A percentile compares a stretch with the other conserved stretches of the same genome.
Evolutionary conservation across 2,113 vertebrate species (phyloP).

Genomic region (Glareola pratincola): DNA sequence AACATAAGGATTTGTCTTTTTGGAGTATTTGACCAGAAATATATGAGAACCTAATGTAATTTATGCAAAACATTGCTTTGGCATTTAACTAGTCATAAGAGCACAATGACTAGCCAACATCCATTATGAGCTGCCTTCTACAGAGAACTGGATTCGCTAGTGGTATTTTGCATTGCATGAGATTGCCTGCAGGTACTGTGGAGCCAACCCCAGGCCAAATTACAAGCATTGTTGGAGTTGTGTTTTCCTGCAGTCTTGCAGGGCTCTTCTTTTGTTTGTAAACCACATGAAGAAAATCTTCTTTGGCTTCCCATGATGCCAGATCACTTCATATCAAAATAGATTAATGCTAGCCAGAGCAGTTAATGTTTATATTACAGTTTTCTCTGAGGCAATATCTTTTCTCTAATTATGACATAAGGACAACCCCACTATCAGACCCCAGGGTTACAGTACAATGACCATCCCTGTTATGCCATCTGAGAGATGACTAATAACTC

Average conservation of each 20-base stretch:
- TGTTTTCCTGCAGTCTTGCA: not conserved
- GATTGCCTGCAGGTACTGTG: slow-evolving; percentile 10
- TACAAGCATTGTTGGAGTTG: not conserved
- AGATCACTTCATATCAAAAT: slow-evolving; percentile 34
- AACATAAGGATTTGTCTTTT: not conserved
- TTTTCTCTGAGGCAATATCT: slow-evolving; percentile 60
- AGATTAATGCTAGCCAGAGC: slow-evolving; percentile 12
- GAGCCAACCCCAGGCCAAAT: not conserved
- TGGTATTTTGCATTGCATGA: not conserved
- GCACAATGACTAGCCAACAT: accelerated
- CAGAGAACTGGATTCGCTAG: not conserved
- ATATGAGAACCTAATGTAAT: not conserved
- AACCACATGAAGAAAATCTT: slow-evolving; percentile 24
- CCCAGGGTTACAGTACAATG: slow-evolving; percentile 21
- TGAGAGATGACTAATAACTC: not conserved
- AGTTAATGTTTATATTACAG: slow-evolving; percentile 39
- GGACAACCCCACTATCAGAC: not conserved
- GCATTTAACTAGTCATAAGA: not conserved
- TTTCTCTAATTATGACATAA: slow-evolving; percentile 47
- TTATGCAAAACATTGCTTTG: not conserved
- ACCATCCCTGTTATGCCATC: slow-evolving; percentile 11
- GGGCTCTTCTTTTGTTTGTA: slow-evolving; percentile 13
- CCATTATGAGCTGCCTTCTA: not conserved
- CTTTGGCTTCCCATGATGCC: slow-evolving; percentile 4
- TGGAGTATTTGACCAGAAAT: not conserved